A percentile compares a stretch with the other conserved stretches of the same genome.
Conservation (phyloP, 2,888 invertebrate species). For the Tinea semifulvella region DNA sequence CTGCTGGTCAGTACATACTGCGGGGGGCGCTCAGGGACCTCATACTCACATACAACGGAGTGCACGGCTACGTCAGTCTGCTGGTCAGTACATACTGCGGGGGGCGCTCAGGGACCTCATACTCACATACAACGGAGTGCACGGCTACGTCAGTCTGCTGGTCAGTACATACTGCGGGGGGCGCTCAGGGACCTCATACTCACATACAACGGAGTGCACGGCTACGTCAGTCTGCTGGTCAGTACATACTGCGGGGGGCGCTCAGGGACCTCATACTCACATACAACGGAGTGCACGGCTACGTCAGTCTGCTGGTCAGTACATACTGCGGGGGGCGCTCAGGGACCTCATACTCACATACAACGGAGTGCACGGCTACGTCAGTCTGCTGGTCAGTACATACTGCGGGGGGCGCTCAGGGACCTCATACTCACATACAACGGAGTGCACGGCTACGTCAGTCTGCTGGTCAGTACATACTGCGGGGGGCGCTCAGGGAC, state of each 20-base stretch:
- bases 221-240: slow-evolving; percentile 83
- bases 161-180: too few relatives aligned
- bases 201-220: slow-evolving; percentile 77
- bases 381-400: slow-evolving; percentile 80
- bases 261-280: slow-evolving; percentile 67
- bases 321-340: too few relatives aligned
- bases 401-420: too few relatives aligned
- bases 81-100: too few relatives aligned
- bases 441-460: slow-evolving; percentile 82
- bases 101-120: slow-evolving; percentile 68
- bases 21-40: slow-evolving; percentile 67
- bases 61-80: slow-evolving; percentile 86
- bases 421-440: slow-evolving; percentile 71
- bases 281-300: slow-evolving; percentile 82
- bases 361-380: slow-evolving; percentile 80
- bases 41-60: slow-evolving; percentile 70
- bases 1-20: slow-evolving; percentile 79
- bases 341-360: slow-evolving; percentile 70
- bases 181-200: slow-evolving; percentile 67
- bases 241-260: too few relatives aligned
- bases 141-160: slow-evolving; percentile 83
- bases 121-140: slow-evolving; percentile 72
- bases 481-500: slow-evolving; percentile 65
- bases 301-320: slow-evolving; percentile 80
- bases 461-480: slow-evolving; percentile 79